A percentile compares a stretch with the other conserved stretches of the same genome.
phyloP scores from a whole-genome alignment of 1,140 invertebrate genomes.

The Leguminivora glycinivorella region DNA sequence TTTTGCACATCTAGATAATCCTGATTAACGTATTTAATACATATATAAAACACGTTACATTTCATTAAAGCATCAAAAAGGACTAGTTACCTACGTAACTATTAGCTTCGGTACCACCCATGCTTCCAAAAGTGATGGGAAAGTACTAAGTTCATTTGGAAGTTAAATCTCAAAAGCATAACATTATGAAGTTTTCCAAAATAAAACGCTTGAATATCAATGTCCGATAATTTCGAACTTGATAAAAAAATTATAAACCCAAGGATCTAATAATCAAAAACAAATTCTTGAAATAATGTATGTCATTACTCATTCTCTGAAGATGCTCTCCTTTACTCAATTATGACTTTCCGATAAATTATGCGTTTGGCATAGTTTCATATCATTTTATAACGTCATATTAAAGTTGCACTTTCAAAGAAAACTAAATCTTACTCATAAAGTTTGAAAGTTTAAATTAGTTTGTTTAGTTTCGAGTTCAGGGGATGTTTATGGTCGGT shows the following conservation, averaged over 20 bases:
- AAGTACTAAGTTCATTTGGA: too few relatives aligned
- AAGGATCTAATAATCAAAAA: slow-evolving; percentile 43
- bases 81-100: too few relatives aligned
- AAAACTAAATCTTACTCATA: slow-evolving; percentile 26
- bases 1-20: too few relatives aligned
- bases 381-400: slow-evolving; percentile 34
- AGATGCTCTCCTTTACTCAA: slow-evolving; percentile 56
- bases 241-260: neutral
- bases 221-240: neutral
- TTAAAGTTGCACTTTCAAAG: slow-evolving; percentile 1
- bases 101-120: too few relatives aligned
- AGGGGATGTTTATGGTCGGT: slow-evolving; percentile 36
- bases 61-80: too few relatives aligned
- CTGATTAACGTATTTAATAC: too few relatives aligned
- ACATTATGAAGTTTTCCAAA: neutral
- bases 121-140: too few relatives aligned
- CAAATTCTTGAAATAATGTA: slow-evolving; percentile 46
- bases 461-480: neutral
- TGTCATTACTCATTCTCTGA: slow-evolving; percentile 51
- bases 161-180: too few relatives aligned
- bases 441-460: slow-evolving; percentile 30
- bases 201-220: neutral
- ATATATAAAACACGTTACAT: too few relatives aligned
- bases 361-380: slow-evolving; percentile 52
- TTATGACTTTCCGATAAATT: slow-evolving; percentile 70